Percentiles rank a stretch among this genome's conserved stretches.
These are phyloP conservation scores for Listronotus bonariensis DNA, from an alignment of 1,140 invertebrate species.

Conservation along the genomic window DNA sequence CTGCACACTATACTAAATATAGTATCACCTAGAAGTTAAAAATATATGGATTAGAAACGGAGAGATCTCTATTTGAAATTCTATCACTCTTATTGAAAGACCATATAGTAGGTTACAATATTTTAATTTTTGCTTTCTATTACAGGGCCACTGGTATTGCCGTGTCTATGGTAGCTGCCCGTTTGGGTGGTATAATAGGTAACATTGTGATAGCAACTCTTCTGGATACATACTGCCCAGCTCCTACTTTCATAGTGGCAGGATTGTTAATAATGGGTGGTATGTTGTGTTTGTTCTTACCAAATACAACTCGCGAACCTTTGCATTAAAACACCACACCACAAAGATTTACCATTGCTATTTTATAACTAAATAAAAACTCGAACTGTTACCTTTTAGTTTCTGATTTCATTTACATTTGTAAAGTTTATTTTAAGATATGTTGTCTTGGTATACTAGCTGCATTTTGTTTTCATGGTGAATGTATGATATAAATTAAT, in stretches of 20 bases:
- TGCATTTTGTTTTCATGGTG: too few relatives aligned
- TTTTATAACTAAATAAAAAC: background rate
- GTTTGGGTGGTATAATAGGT: slow-evolving; percentile 82
- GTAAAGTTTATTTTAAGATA: too few relatives aligned
- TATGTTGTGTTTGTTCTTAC: slow-evolving; percentile 80
- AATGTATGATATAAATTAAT: too few relatives aligned
- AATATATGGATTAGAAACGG: too few relatives aligned
- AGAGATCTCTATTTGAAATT: too few relatives aligned
- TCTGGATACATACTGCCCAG: slow-evolving; percentile 80
- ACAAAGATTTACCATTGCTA: background rate
- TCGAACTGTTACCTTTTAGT: background rate
- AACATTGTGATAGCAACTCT: slow-evolving; percentile 84
- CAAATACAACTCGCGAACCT: slow-evolving; percentile 82
- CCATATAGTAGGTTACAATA: too few relatives aligned
- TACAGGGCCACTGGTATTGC: slow-evolving; percentile 81
- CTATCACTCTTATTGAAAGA: too few relatives aligned
- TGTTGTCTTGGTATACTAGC: background rate
- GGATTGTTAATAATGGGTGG: slow-evolving; percentile 79
- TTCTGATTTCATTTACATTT: background rate
- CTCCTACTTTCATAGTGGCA: slow-evolving; percentile 84
- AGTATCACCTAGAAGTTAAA: too few relatives aligned
- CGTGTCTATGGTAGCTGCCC: slow-evolving; percentile 83
- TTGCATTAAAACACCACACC: slow-evolving; percentile 64
- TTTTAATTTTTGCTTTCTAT: slow-evolving; percentile 30
- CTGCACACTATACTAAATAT: too few relatives aligned